Percentiles rank a stretch among this genome's conserved stretches.
These are phyloP conservation scores for Aviceda subcristata DNA, from an alignment of 2,113 vertebrate genomes.

Conservation along the genomic window DNA sequence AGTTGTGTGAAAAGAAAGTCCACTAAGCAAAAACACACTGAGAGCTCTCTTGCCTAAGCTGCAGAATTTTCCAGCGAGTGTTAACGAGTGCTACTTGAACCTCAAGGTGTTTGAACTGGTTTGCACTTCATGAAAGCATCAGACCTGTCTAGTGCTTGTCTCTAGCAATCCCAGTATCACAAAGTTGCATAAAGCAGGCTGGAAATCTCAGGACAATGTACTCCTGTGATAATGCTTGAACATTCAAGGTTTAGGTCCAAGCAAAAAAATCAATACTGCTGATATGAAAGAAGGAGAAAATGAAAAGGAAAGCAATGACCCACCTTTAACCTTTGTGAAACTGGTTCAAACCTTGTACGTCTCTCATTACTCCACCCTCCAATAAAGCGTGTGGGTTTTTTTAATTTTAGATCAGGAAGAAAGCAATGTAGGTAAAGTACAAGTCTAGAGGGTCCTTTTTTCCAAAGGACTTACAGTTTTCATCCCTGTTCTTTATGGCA, in stretches of 20 bases:
- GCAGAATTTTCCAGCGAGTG: background rate
- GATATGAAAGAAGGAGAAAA: background rate
- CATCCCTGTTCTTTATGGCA: background rate
- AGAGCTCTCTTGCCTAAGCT: background rate
- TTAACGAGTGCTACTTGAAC: background rate
- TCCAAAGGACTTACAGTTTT: background rate
- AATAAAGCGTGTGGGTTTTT: background rate
- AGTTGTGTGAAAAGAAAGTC: background rate
- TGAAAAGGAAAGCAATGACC: background rate
- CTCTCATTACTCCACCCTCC: background rate
- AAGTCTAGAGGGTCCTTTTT: background rate
- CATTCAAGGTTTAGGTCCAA: background rate
- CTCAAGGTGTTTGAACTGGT: background rate
- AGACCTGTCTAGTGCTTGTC: background rate
- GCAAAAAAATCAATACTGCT: background rate
- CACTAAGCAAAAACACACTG: background rate
- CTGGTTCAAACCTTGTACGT: background rate
- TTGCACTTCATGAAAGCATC: background rate
- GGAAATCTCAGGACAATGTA: background rate
- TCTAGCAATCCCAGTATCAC: background rate
- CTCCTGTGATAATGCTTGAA: background rate
- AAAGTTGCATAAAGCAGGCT: background rate
- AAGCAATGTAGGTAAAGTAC: background rate
- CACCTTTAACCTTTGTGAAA: background rate
- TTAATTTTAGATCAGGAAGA: background rate